Conservation (phyloP, 1,140 invertebrate genomes). For the Dendrolimus punctatus region DNA sequence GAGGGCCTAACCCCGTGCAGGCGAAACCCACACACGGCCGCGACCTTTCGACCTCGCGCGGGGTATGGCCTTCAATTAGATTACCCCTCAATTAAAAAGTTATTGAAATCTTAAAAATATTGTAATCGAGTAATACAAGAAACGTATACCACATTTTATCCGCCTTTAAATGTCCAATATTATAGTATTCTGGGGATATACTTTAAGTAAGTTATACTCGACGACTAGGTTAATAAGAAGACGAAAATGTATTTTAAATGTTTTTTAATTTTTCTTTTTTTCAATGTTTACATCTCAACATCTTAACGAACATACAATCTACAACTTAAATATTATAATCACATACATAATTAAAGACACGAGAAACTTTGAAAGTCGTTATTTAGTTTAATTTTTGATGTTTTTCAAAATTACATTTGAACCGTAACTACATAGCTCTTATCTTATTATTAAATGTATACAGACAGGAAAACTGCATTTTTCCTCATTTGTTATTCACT, state of each 20-base stretch:
- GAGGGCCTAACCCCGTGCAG: no score
- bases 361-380: slow-evolving; percentile 15
- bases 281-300: slow-evolving; percentile 55
- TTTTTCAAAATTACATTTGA: slow-evolving; percentile 12
- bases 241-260: slow-evolving; percentile 29
- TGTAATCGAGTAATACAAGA: no score
- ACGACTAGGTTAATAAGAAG: slow-evolving; percentile 1
- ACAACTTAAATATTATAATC: slow-evolving; percentile 53
- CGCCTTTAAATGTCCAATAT: no score
- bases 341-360: slow-evolving; percentile 48
- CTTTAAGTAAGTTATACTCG: not conserved
- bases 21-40: no score
- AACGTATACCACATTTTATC: no score
- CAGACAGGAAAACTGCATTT: slow-evolving; percentile 19
- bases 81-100: no score
- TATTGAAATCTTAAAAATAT: no score
- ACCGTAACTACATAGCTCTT: no score
- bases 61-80: no score
- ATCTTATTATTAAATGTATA: no score
- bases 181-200: not conserved
- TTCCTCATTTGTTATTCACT: slow-evolving; percentile 5
- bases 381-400: slow-evolving; percentile 7
- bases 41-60: no score
- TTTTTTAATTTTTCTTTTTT: slow-evolving; percentile 47
- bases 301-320: slow-evolving; percentile 38